A percentile compares a stretch with the other conserved stretches of the same genome.
These are phyloP conservation scores for Panagrolaimus sp. DNA, from an alignment of 1,140 invertebrate species.

Conservation along the genomic window DNA sequence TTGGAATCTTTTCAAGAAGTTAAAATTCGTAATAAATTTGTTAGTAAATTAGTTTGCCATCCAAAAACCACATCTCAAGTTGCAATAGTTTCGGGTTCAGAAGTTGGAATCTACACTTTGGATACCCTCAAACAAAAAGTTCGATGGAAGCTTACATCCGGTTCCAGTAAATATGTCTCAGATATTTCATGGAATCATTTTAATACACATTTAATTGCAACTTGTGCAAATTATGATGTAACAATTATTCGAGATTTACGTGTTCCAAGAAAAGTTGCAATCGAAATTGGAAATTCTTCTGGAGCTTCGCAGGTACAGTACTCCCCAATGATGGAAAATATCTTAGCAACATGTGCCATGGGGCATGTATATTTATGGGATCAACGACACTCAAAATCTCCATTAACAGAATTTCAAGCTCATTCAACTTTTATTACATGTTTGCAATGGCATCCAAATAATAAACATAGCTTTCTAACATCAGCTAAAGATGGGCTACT, in stretches of 20 bases:
- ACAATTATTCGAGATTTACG: not conserved
- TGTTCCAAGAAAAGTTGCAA: not conserved
- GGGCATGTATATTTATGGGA: conserved; percentile 24
- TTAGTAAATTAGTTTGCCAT: not conserved
- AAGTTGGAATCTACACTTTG: conserved; percentile 12
- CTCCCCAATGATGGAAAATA: not conserved
- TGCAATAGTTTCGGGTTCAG: not conserved
- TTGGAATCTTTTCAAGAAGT: not conserved
- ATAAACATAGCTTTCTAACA: conserved; percentile 28
- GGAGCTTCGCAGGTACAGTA: not conserved
- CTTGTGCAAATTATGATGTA: not conserved
- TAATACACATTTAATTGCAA: not conserved
- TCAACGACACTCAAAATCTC: conserved; percentile 30
- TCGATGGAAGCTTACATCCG: not conserved
- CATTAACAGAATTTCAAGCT: conserved; percentile 13
- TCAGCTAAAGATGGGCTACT: conserved; percentile 25
- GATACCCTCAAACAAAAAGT: not conserved
- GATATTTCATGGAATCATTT: not conserved
- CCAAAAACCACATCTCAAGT: not conserved
- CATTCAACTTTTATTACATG: not conserved
- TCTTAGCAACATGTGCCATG: not conserved
- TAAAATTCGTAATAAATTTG: not conserved
- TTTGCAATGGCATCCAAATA: conserved; percentile 4
- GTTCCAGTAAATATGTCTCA: not conserved
- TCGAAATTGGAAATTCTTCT: not conserved